Percentiles rank a stretch among this genome's conserved stretches.
These are phyloP conservation scores for Zophobas morio DNA, from an alignment of 1,140 invertebrate genomes.

Conservation along the genomic window DNA sequence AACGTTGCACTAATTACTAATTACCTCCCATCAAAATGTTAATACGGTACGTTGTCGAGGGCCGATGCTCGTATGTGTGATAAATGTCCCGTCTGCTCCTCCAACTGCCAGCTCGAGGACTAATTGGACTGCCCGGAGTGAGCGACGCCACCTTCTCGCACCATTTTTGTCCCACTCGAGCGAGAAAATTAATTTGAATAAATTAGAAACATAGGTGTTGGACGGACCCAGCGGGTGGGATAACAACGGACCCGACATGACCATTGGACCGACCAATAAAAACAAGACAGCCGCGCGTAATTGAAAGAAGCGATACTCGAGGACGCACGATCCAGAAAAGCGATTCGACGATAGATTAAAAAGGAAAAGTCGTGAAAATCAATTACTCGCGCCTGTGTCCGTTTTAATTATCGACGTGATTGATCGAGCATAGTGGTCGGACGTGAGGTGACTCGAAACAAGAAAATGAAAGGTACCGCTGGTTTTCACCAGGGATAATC, in stretches of 20 bases:
- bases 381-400: slow-evolving; percentile 31
- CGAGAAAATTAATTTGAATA: slow-evolving; percentile 20
- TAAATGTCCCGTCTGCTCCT: slow-evolving; percentile 41
- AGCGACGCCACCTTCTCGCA: background rate
- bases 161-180: slow-evolving; percentile 24
- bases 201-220: slow-evolving; percentile 23
- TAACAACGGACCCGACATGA: slow-evolving; percentile 20
- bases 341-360: slow-evolving; percentile 24
- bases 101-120: slow-evolving; percentile 24
- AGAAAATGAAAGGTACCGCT: background rate
- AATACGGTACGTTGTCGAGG: slow-evolving; percentile 48
- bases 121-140: slow-evolving; percentile 32
- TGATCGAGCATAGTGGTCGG: slow-evolving; percentile 19
- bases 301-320: slow-evolving; percentile 6
- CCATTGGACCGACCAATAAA: slow-evolving; percentile 14
- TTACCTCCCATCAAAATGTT: slow-evolving; percentile 55
- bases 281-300: slow-evolving; percentile 9
- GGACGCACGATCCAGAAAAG: slow-evolving; percentile 13
- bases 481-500: too few relatives aligned
- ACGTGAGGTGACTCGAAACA: slow-evolving; percentile 22
- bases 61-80: slow-evolving; percentile 6
- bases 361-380: slow-evolving; percentile 40
- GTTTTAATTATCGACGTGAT: slow-evolving; percentile 38
- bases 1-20: slow-evolving; percentile 54
- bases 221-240: slow-evolving; percentile 15